phyloP scores from a whole-genome alignment of 2,888 invertebrate species.

The Orthonevra nobilis region DNA sequence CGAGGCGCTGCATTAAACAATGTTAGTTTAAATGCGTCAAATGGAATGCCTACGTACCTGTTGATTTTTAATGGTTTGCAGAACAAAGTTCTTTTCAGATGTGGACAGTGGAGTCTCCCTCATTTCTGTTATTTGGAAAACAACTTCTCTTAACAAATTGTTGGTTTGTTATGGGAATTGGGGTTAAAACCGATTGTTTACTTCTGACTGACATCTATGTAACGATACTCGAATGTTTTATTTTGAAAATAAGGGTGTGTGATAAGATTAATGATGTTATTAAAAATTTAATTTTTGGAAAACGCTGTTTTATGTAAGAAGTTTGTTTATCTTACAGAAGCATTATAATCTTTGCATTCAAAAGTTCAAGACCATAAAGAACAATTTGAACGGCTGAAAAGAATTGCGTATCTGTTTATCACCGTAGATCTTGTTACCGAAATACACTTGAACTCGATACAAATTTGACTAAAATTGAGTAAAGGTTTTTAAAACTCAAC shows the following conservation, averaged over 20 bases:
- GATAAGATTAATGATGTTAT: no score
- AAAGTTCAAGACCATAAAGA: no score
- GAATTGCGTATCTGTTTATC: no score
- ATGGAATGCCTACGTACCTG: conserved; percentile 81
- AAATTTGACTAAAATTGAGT: no score
- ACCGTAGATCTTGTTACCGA: no score
- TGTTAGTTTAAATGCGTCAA: conserved; percentile 57
- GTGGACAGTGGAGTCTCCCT: conserved; percentile 85
- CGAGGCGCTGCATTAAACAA: conserved; percentile 89
- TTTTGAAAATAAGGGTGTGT: conserved; percentile 17
- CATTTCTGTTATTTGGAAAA: conserved; percentile 80
- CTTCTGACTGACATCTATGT: conserved; percentile 28
- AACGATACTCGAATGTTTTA: conserved; percentile 26
- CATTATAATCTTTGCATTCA: no score
- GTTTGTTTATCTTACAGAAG: no score
- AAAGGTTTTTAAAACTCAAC: no score
- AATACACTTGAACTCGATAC: no score
- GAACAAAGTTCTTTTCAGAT: conserved; percentile 86
- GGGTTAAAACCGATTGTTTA: conserved; percentile 35
- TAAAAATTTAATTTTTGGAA: no score
- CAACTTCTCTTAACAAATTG: background rate
- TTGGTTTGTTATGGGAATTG: background rate
- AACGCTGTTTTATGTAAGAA: no score
- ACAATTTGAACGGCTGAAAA: no score
- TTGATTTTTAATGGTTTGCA: conserved; percentile 84